Base-by-base conservation (phyloP, 2,888 invertebrate genomes). In the Slavum lentiscoides region DNA sequence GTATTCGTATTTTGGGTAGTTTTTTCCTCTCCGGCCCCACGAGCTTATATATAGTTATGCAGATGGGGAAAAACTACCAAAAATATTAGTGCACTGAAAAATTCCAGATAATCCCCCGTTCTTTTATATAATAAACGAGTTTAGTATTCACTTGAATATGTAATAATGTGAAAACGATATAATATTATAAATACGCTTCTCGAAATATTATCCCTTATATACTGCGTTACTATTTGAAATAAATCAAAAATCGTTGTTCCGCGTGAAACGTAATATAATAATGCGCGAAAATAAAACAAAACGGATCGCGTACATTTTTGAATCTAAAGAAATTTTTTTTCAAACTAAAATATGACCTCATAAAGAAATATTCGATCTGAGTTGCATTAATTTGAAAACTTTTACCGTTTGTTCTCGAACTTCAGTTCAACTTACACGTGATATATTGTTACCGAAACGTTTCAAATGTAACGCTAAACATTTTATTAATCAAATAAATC, bases 341-440 rank as follows among this genome's bases (percentile, higher is more conserved):
- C n/a, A 17, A 53, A 64, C 74, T 53, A 49, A 74, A 49, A 74
- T 64, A 74, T 19, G 13, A 62, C 21, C 21, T 66, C 55, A 55
- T 64, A 55, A 64, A 55, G 74, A 74, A 74, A 64, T 64, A 74
- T 74, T 55, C 64, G 64, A 74, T 74, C 15, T 21, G 11, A 59
- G 67, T 67, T 75, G 59, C 67, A 68, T 76, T 76, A 76, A 76
- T 76, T 68, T 76, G 43, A 58, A 74, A 68, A 67, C 58, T 76
- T 76, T 76, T 49, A 43, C 0, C n/a, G 76, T 68, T 43, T 68
- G 17, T 66, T 74, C 66, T 66, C 55, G 17, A 74, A 74, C 55
- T 74, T 37, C 37, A 39, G 55, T 74, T 74, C 39, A 58, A 66
- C 37, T 58, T 39, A 66, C 74, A 39, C 39, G 53, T 74, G 55